Evolutionary conservation across 2,888 invertebrate species (phyloP).

Genomic region (Erynnis tages): DNA sequence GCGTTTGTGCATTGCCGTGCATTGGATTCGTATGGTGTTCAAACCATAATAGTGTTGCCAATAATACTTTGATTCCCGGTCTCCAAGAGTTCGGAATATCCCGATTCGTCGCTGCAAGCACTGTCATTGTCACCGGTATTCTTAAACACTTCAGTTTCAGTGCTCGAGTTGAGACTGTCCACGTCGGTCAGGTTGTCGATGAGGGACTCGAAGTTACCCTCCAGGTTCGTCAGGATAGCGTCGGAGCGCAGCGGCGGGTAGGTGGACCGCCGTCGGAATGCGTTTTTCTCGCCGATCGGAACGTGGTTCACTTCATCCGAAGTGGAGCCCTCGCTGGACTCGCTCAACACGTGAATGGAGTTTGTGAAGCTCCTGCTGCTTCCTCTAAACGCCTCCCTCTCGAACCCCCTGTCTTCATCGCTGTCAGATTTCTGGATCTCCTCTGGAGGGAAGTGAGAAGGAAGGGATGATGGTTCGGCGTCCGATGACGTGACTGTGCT

Average conservation of each 20-base stretch:
- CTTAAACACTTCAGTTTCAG: conserved; percentile 75
- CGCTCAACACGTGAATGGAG: conserved; percentile 40
- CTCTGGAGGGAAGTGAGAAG: conserved; percentile 66
- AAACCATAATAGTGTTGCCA: conserved; percentile 76
- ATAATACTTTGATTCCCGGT: conserved; percentile 73
- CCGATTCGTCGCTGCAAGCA: conserved; percentile 94
- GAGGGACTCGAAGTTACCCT: conserved; percentile 67
- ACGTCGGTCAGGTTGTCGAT: conserved; percentile 67
- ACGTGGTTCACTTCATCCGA: conserved; percentile 69
- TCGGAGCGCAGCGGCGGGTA: conserved; percentile 68
- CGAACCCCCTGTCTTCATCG: conserved; percentile 61
- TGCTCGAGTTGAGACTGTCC: conserved; percentile 65
- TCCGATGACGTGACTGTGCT: conserved; percentile 85
- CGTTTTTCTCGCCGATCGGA: conserved; percentile 74
- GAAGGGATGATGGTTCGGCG: conserved; percentile 75
- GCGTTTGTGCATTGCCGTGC: conserved; percentile 32
- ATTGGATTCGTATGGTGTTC: conserved; percentile 29
- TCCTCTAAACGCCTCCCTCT: conserved; percentile 43
- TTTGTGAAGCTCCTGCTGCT: conserved; percentile 48
- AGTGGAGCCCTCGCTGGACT: conserved; percentile 36
- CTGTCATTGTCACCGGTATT: conserved; percentile 85
- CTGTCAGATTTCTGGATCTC: conserved; percentile 57
- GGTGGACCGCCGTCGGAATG: conserved; percentile 67
- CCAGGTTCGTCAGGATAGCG: conserved; percentile 51
- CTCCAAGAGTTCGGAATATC: conserved; percentile 90